Evolutionary conservation across 2,888 invertebrate species (phyloP).

Genomic region (Coelinius sp.): DNA sequence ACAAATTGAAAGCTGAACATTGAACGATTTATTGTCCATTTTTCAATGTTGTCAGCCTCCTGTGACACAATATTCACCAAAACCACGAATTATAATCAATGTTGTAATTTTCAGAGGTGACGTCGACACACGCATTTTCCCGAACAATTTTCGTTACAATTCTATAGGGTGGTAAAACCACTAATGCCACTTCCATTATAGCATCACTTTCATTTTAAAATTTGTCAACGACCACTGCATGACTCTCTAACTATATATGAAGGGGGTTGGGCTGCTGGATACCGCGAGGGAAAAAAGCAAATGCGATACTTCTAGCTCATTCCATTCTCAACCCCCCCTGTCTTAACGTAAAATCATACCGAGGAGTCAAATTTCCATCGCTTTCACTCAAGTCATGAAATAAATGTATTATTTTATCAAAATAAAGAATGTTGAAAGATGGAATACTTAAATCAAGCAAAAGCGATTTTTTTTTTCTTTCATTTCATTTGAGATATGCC

Average conservation of each 20-base stretch:
- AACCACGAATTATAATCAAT: slow-evolving; percentile 2
- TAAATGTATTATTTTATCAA: too few species aligned
- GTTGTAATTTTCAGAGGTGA: slow-evolving; percentile 38
- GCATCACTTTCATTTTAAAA: slow-evolving; percentile 66
- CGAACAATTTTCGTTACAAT: slow-evolving; percentile 52
- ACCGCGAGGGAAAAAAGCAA: slow-evolving; percentile 23
- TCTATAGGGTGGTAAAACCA: slow-evolving; percentile 56
- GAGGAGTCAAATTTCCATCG: neutral
- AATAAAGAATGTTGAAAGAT: too few species aligned
- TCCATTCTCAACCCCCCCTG: neutral
- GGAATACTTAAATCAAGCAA: too few species aligned
- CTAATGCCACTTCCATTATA: slow-evolving; percentile 65
- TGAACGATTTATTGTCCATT: neutral
- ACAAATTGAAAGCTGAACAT: too few species aligned
- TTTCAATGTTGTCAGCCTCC: neutral
- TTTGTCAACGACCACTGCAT: slow-evolving; percentile 32
- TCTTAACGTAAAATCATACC: neutral
- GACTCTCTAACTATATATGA: neutral
- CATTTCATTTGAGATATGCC: too few species aligned
- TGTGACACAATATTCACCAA: neutral
- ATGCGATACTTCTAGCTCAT: slow-evolving; percentile 20
- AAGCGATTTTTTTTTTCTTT: too few species aligned
- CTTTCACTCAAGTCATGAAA: neutral
- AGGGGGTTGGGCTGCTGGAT: neutral
- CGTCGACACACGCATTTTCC: slow-evolving; percentile 51